phyloP scores from a whole-genome alignment of 2,797 vertebrate genomes.

The Poeciliopsis gracilis region DNA sequence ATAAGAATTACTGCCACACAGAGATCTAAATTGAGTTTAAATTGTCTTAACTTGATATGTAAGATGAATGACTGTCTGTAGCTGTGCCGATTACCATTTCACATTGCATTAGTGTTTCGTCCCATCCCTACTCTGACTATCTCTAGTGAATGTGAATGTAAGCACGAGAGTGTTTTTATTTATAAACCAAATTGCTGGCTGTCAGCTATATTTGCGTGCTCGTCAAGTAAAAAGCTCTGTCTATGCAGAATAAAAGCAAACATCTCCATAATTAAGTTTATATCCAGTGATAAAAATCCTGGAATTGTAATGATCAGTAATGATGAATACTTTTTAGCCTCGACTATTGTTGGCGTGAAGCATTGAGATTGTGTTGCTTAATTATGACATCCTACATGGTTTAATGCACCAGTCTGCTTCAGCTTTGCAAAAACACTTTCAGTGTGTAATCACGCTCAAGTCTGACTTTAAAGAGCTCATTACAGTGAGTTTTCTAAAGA shows the following conservation, averaged over 20 bases:
- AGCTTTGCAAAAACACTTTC: conserved; percentile 89
- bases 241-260: conserved; percentile 78
- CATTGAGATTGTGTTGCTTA: conserved; percentile 89
- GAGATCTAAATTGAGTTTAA: conserved; percentile 81
- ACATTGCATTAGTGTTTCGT: conserved; percentile 69
- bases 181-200: conserved; percentile 81
- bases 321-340: conserved; percentile 82
- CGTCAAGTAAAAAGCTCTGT: conserved; percentile 76
- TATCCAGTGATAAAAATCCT: conserved; percentile 80
- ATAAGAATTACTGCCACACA: conserved; percentile 76
- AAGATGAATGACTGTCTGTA: conserved; percentile 75
- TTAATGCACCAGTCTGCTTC: conserved; percentile 93
- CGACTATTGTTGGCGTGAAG: conserved; percentile 76
- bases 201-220: conserved; percentile 80
- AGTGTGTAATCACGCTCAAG: conserved; percentile 94
- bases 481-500: conserved; percentile 99
- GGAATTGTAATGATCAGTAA: conserved; percentile 84
- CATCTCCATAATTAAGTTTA: conserved; percentile 84
- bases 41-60: conserved; percentile 81
- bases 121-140: conserved; percentile 67
- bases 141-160: conserved; percentile 71
- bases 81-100: conserved; percentile 69
- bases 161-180: conserved; percentile 83
- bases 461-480: conserved; percentile 99
- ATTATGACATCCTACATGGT: conserved; percentile 92